Percentiles rank a stretch among this genome's conserved stretches.
phyloP scores from a whole-genome alignment of 2,888 invertebrate species.

The Eudasyphora cyanicolor region DNA sequence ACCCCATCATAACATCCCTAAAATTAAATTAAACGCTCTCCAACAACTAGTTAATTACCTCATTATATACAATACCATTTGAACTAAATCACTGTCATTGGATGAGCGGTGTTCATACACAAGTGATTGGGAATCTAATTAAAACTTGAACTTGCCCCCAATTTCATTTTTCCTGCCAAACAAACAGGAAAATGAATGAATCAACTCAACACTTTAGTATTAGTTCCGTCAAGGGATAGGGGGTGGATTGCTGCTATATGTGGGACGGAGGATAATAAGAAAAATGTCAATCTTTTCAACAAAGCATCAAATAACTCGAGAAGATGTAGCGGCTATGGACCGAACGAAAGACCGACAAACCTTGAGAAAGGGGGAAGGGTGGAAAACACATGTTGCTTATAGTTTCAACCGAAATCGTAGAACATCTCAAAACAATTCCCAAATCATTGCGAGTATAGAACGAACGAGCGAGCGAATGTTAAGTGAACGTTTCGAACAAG shows the following conservation, averaged over 20 bases:
- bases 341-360: neutral
- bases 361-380: neutral
- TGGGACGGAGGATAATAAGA: conserved; percentile 67
- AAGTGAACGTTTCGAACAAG: conserved; percentile 56
- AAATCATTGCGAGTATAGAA: conserved; percentile 50
- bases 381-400: conserved; percentile 48
- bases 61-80: neutral
- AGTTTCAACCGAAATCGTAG: conserved; percentile 15
- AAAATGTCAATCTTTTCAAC: conserved; percentile 66
- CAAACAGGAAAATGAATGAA: conserved; percentile 13
- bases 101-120: conserved; percentile 33
- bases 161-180: conserved; percentile 35
- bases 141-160: conserved; percentile 57
- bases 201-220: conserved; percentile 63
- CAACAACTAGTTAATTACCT: conserved; percentile 20
- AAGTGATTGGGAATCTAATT: conserved; percentile 68
- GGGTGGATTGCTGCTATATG: too few relatives aligned
- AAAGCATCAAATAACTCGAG: conserved; percentile 62
- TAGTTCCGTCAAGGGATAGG: too few relatives aligned
- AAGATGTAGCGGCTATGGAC: neutral
- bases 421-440: conserved; percentile 36
- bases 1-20: neutral
- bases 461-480: neutral
- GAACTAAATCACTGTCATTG: conserved; percentile 39
- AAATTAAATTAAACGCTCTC: conserved; percentile 9